These are phyloP conservation scores for Scaptodrosophila lebanonensis DNA, from an alignment of 1,140 invertebrate species.

Conservation along the genomic window DNA sequence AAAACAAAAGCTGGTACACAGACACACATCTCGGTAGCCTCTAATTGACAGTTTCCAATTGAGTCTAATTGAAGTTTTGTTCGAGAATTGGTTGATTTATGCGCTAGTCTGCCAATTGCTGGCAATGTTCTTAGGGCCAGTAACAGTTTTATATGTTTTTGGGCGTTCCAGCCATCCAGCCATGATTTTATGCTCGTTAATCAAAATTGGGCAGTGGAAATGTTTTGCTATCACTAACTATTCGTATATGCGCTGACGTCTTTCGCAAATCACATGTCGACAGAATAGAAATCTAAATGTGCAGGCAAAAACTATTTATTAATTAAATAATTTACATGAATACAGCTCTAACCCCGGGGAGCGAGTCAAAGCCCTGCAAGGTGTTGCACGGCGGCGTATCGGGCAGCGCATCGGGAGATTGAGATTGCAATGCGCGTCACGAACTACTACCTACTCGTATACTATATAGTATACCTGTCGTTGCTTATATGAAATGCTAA, in stretches of 20 bases:
- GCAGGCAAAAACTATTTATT: slow-evolving; percentile 10
- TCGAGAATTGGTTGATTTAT: slow-evolving; percentile 63
- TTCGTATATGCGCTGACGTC: slow-evolving; percentile 13
- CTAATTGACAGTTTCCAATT: slow-evolving; percentile 62
- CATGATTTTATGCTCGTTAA: slow-evolving; percentile 60
- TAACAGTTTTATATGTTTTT: too few species aligned
- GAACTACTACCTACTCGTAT: slow-evolving; percentile 15
- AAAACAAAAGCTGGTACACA: too few species aligned
- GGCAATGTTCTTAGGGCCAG: too few species aligned
- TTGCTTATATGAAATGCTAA: slow-evolving; percentile 24
- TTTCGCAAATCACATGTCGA: slow-evolving; percentile 19
- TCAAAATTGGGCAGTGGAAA: slow-evolving; percentile 52
- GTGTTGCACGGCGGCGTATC: slow-evolving; percentile 12
- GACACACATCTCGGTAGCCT: slow-evolving; percentile 16
- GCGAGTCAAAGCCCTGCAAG: slow-evolving; percentile 24
- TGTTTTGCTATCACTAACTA: slow-evolving; percentile 15
- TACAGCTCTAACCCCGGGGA: slow-evolving; percentile 2
- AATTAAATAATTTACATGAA: not conserved
- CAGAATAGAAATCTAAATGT: slow-evolving; percentile 15
- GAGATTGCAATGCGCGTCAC: slow-evolving; percentile 29
- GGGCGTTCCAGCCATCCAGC: slow-evolving; percentile 28
- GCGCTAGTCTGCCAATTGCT: slow-evolving; percentile 32
- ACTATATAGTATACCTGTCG: not conserved
- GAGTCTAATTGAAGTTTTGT: slow-evolving; percentile 49
- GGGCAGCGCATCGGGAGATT: not conserved